Percentiles rank a stretch among this genome's conserved stretches.
These are phyloP conservation scores for Sarcophaga subvicina DNA, from an alignment of 2,888 invertebrate species.

Conservation along the genomic window DNA sequence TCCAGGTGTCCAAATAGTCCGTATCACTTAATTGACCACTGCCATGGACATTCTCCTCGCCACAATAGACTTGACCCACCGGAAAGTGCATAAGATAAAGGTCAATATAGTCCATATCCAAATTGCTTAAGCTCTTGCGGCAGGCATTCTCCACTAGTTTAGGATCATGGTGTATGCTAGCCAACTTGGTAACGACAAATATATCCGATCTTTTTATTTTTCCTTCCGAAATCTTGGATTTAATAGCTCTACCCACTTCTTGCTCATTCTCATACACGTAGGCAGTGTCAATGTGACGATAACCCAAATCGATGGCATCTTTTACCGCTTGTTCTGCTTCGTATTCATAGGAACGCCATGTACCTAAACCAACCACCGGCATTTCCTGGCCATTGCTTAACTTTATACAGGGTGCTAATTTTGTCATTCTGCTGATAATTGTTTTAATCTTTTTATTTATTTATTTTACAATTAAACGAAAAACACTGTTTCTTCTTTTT, in stretches of 20 bases:
- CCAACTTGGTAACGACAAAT: constrained; percentile 79
- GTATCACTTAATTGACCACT: constrained; percentile 76
- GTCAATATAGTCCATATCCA: constrained; percentile 89
- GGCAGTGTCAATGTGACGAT: constrained; percentile 83
- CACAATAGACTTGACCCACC: constrained; percentile 84
- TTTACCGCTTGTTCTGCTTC: constrained; percentile 78
- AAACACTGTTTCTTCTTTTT: background rate
- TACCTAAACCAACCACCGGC: constrained; percentile 88
- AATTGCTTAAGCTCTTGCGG: constrained; percentile 84
- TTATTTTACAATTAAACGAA: constrained; percentile 1
- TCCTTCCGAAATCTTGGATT: constrained; percentile 81
- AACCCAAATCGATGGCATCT: constrained; percentile 83
- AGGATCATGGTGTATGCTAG: constrained; percentile 84
- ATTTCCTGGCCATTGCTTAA: constrained; percentile 85
- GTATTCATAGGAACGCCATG: constrained; percentile 81
- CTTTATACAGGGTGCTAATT: constrained; percentile 83
- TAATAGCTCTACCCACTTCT: constrained; percentile 82
- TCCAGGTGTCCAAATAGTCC: constrained; percentile 80
- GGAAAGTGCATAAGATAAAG: constrained; percentile 93
- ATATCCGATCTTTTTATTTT: constrained; percentile 81
- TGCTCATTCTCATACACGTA: constrained; percentile 82
- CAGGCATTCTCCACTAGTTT: constrained; percentile 87
- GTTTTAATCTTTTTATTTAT: constrained; percentile 1
- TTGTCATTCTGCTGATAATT: constrained; percentile 51
- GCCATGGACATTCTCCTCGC: constrained; percentile 82